Evolutionary conservation across 2,888 invertebrate genomes (phyloP), one percentile per base, ranked within the genome.

Genomic region (Acanthosepion lycidas): DNA sequence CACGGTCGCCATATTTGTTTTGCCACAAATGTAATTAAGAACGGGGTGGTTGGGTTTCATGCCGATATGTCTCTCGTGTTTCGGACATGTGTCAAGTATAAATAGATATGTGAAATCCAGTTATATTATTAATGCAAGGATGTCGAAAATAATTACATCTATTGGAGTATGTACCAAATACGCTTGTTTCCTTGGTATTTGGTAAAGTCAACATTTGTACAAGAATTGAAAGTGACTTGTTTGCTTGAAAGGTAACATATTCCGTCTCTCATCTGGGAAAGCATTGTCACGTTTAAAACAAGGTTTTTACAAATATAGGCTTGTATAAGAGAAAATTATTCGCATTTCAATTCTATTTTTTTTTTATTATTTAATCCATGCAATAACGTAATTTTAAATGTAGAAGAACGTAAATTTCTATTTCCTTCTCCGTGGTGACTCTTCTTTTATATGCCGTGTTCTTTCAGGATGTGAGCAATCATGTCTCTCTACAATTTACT

Each of bases 131-230:
- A 78, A 78, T 78, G 78, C 33, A n/a, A 78, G 78, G 12, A n/a
- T 78, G 78, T 78, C 33, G 78, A 78, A 78, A 78, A 78, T 78
- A 78, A 78, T 78, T 78, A 78, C 78, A 78, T n/a, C 78, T n/a
- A 78, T n/a, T 78, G 0, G n/a, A n/a, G n/a, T 78, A 15, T 78
- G 78, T 78, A 33, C 78, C 33, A 78, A 78, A n/a, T 78, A 78
- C 78, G 78, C 8, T n/a, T 78, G n/a, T 78, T n/a, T 78, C 78
- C n/a, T 78, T 78, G 3, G 78, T n/a, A 78, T 78, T 78, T 78
- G 78, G n/a, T 5, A 18, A n/a, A n/a, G 78, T 78, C 78, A 78
- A 78, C 78, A 78, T 18, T 33, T n/a, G 78, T 78, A 78, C 78
- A n/a, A 78, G n/a, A 78, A n/a, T 33, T 78, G n/a, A n/a, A n/a